Evolutionary conservation across 1,140 invertebrate species (phyloP), one percentile per base, ranked within the genome.

Genomic region (Bactericera cockerelli): DNA sequence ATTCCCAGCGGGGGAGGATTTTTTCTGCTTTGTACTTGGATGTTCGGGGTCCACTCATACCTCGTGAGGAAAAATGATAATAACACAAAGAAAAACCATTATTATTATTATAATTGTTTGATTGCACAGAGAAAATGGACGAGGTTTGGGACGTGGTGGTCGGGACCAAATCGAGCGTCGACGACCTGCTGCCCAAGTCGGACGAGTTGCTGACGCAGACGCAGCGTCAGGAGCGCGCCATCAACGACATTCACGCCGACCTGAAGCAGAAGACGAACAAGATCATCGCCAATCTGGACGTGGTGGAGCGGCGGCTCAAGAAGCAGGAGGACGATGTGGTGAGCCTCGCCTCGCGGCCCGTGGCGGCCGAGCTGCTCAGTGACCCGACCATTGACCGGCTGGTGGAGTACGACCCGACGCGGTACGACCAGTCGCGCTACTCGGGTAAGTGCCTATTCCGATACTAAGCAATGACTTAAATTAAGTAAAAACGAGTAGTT

Each of bases 91-190:
- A 31, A 31, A 31, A 31, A 31, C 28, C 28, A 6, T 31, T n/a
- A n/a, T n/a, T n/a, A n/a, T n/a, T n/a, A n/a, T n/a, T n/a, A n/a
- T n/a, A n/a, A n/a, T n/a, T n/a, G n/a, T 31, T 31, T 13, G 28
- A 49, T n/a, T 49, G 6, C 19, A 4, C 42, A 49, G 84, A 87
- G 67, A 89, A 90, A 71, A 89, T 90, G 84, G 86, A 90, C 64
- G 84, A 90, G 72, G 85, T 90, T 3, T 90, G 87, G 86, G 83
- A 87, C 66, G 85, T 89, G 14, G 84, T 90, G 19, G 85, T 89
- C 3, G 86, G 86, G 1, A 89, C 86, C 1, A 90, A 90, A 68
- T 87, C 81, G 63, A 86, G 86, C 0, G 84, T 89, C 4, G 86
- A 90, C 68, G 80, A 87, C 67, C 73, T 90, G 39, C 77, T 89